Base-by-base conservation (phyloP, 2,888 invertebrate species). In the Lycophotia porphyrea region DNA sequence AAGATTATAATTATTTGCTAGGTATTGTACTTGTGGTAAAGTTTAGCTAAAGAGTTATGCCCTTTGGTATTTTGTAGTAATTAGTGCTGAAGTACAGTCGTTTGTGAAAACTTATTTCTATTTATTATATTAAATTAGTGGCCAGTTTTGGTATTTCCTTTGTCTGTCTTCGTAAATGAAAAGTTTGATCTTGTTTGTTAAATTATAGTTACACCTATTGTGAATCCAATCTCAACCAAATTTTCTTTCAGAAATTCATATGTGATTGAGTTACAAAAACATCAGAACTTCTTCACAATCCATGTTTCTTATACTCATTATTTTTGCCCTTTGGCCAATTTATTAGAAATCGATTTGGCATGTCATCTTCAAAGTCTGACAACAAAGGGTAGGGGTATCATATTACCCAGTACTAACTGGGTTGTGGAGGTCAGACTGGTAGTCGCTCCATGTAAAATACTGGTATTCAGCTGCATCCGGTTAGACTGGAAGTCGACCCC, bases 1-100 rank as follows among this genome's bases (percentile, higher is more conserved):
- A 34, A 55, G 55, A 65, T 47, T 44, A 55, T 74, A 58, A 18
- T 58, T 9, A 58, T 58, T 75, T 47, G 18, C 15, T n/a, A 24
- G 13, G 3, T 55, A 44, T 21, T 72, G 34, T 74, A 64, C 47
- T n/a, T 64, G 15, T 55, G 24, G 18, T 74, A 36, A 27, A 74
- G 36, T 74, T 64, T 58, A 47, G 2, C 11, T n/a, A 31, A 64
- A 55, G 21, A 47, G 18, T 65, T 55, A 64, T 27, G 24, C 13
- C 9, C 34, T 9, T 55, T 31, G 1, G 55, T 75, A 31, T 15
- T 75, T 75, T 8, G 9, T 39, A 18, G 9, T 27, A 64, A 65
- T 64, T 55, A 44, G 11, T 44, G 1, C 18, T 31, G 3, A 39
- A 42, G 31, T 18, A 49, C 1, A 21, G 60, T n/a, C 39, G 21